A percentile compares a stretch with the other conserved stretches of the same genome.
These are phyloP conservation scores for Elymnias hypermnestra DNA, from an alignment of 1,140 invertebrate species.

Conservation along the genomic window DNA sequence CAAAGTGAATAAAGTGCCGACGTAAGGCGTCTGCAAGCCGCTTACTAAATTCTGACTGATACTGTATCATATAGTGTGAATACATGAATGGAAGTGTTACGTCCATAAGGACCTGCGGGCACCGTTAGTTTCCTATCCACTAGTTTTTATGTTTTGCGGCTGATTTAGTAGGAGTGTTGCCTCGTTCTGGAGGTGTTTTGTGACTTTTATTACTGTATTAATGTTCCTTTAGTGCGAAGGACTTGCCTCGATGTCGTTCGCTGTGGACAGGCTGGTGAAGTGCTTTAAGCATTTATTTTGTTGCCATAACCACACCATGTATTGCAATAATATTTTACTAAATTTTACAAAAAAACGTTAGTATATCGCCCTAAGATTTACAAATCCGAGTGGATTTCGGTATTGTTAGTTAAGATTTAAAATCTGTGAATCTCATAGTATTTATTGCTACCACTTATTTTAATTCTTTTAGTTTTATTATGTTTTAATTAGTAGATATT, in stretches of 20 bases:
- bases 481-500: slow-evolving; percentile 71
- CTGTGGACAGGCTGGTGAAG: slow-evolving; percentile 70
- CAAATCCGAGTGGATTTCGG: slow-evolving; percentile 59
- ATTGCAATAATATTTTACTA: slow-evolving; percentile 75
- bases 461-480: slow-evolving; percentile 70
- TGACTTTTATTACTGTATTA: slow-evolving; percentile 58
- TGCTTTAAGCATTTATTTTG: slow-evolving; percentile 77
- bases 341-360: slow-evolving; percentile 70
- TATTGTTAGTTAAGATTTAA: slow-evolving; percentile 74
- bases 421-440: slow-evolving; percentile 76
- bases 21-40: slow-evolving; percentile 71
- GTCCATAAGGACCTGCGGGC: slow-evolving; percentile 55
- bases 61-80: slow-evolving; percentile 74
- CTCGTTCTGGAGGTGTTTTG: slow-evolving; percentile 53
- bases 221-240: slow-evolving; percentile 73
- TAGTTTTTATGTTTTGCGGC: slow-evolving; percentile 71
- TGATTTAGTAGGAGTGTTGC: slow-evolving; percentile 41
- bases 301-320: slow-evolving; percentile 75
- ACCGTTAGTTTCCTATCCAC: slow-evolving; percentile 65
- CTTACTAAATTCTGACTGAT: slow-evolving; percentile 67
- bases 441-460: slow-evolving; percentile 73
- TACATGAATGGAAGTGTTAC: slow-evolving; percentile 64
- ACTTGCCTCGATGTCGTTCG: slow-evolving; percentile 60
- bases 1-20: slow-evolving; percentile 81
- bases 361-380: slow-evolving; percentile 60